Evolutionary conservation across 1,140 invertebrate genomes (phyloP), one percentile per base, ranked within the genome.

Genomic region (Halyomorpha halys): DNA sequence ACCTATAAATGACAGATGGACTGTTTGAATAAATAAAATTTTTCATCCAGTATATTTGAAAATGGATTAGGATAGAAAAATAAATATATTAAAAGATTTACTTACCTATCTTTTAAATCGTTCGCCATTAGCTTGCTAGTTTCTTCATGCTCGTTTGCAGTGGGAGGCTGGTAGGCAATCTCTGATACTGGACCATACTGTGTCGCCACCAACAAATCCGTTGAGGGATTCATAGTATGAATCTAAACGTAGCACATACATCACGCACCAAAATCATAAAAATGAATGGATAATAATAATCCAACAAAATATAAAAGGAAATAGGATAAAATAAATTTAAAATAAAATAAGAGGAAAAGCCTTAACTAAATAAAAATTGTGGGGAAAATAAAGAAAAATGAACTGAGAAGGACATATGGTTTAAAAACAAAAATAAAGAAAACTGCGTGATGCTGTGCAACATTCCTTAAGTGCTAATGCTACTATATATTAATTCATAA

Each of bases 141-240:
- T 72, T 85, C 83, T 66, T 78, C 76, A 23, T 67, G 66, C 62
- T 83, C 82, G 65, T 83, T 81, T 16, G 68, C 62, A 74, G 75
- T 73, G 5, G 81, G 79, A 21, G 82, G 83, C 65, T 76, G 76
- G 70, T 78, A 78, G 18, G 76, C 72, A n/a, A 83, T 79, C 71
- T 86, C 83, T 14, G 82, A 79, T 6, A 85, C 81, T 0, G 83
- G 83, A 51, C 81, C 82, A 74, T 86, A 85, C 74, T 85, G 83
- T 25, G 83, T 82, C 3, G 82, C 78, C 44, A 86, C 83, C 61
- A 85, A 74, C 23, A 83, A 78, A 76, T 85, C 83, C n/a, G 83
- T 85, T n/a, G 83, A 84, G 44, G 83, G 83, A 76, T 84, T 84
- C 59, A 80, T 70, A 54, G 75, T 73, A 61, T 72, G 61, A 47